phyloP scores from a whole-genome alignment of 2,888 invertebrate genomes.

The Phyllotreta striolata region DNA sequence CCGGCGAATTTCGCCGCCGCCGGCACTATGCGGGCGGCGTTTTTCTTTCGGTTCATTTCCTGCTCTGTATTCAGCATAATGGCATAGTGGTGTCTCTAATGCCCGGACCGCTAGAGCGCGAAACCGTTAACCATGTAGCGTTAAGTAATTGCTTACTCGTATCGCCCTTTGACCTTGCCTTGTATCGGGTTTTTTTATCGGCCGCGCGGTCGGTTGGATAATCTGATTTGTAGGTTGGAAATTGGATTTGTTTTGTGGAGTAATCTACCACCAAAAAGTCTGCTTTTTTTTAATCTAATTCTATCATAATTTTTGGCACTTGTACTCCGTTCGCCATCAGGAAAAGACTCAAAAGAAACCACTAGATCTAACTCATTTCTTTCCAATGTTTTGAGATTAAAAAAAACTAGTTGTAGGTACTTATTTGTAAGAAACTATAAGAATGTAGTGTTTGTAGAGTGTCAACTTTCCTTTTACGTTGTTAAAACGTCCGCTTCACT shows the following conservation, averaged over 20 bases:
- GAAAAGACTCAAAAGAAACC: too few species aligned
- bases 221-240: slow-evolving; percentile 3
- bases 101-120: neutral
- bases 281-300: too few species aligned
- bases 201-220: neutral
- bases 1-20: neutral
- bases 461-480: slow-evolving; percentile 2
- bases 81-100: neutral
- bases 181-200: neutral
- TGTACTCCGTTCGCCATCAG: too few species aligned
- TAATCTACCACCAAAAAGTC: too few species aligned
- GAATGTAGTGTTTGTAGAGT: too few species aligned
- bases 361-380: too few species aligned
- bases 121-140: neutral
- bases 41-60: slow-evolving; percentile 6
- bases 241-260: neutral
- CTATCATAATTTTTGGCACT: too few species aligned
- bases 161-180: slow-evolving; percentile 9
- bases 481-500: slow-evolving; percentile 1
- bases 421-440: too few species aligned
- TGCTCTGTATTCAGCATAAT: slow-evolving; percentile 13
- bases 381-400: too few species aligned
- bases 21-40: neutral
- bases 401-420: too few species aligned
- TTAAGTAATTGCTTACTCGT: slow-evolving; percentile 10